Conservation (phyloP, 2,888 invertebrate genomes). For the Fragum sueziense region DNA sequence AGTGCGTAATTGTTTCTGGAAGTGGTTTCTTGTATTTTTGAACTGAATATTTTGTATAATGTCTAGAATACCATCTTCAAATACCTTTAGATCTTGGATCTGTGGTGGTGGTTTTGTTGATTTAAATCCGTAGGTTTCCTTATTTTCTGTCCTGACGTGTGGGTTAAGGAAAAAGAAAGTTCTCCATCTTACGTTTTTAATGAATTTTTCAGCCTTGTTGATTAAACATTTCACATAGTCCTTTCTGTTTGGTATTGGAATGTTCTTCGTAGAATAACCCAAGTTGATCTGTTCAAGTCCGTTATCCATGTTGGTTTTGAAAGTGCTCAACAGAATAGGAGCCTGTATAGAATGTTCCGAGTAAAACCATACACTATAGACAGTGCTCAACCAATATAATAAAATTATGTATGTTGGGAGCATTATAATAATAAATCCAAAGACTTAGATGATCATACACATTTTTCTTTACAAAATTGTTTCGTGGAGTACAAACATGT, state of each 20-base stretch:
- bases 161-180: slow-evolving; percentile 9
- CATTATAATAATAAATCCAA: no score
- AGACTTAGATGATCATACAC: no score
- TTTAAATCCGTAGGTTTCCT: slow-evolving; percentile 8
- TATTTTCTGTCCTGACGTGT: background rate
- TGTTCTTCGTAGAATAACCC: background rate
- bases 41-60: slow-evolving; percentile 6
- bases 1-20: background rate
- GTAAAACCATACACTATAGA: no score
- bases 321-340: slow-evolving; percentile 9
- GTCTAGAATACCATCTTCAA: slow-evolving; percentile 2
- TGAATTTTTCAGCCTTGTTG: background rate
- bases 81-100: background rate
- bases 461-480: no score
- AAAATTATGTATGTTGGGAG: no score
- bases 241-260: background rate
- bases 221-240: slow-evolving; percentile 10
- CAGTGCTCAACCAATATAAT: no score
- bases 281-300: slow-evolving; percentile 5
- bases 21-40: background rate
- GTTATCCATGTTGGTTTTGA: slow-evolving; percentile 5
- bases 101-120: slow-evolving; percentile 9
- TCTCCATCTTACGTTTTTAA: background rate
- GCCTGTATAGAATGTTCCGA: background rate
- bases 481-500: no score